Conservation (phyloP, 2,888 invertebrate genomes). For the Blastobasis lacticolella region DNA sequence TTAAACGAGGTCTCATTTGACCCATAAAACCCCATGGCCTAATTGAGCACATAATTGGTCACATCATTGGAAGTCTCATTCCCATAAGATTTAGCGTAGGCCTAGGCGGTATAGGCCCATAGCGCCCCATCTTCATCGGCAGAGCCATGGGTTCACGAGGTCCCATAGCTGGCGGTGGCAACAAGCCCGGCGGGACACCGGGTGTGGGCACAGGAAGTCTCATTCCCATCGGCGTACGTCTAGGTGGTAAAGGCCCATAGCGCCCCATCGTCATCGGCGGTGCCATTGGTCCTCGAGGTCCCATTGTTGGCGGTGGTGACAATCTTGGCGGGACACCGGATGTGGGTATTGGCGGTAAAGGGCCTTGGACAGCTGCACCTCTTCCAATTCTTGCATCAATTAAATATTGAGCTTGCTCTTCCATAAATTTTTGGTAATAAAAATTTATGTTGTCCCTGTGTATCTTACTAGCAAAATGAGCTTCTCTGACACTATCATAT, state of each 20-base stretch:
- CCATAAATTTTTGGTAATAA: constrained; percentile 99
- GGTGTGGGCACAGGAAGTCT: constrained; percentile 69
- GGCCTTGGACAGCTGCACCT: too few species aligned
- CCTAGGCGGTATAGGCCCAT: constrained; percentile 83
- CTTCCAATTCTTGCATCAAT: constrained; percentile 99
- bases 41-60: too few species aligned
- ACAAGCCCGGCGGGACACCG: constrained; percentile 79
- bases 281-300: too few species aligned
- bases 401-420: constrained; percentile 98
- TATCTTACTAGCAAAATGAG: constrained; percentile 98
- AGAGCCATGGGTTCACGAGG: constrained; percentile 81
- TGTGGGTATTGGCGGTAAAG: too few species aligned
- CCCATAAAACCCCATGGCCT: constrained; percentile 81
- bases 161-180: constrained; percentile 73
- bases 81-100: constrained; percentile 64
- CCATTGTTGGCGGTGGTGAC: constrained; percentile 43
- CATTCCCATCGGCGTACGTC: constrained; percentile 37
- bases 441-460: constrained; percentile 99
- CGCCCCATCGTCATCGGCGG: too few species aligned
- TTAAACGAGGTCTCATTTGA: constrained; percentile 81
- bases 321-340: constrained; percentile 78
- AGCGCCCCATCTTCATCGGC: constrained; percentile 89
- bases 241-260: too few species aligned
- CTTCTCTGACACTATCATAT: constrained; percentile 98
- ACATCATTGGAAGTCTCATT: constrained; percentile 80